Evolutionary conservation across 2,888 invertebrate species (phyloP).

Genomic region (Hanleya hanleyi): DNA sequence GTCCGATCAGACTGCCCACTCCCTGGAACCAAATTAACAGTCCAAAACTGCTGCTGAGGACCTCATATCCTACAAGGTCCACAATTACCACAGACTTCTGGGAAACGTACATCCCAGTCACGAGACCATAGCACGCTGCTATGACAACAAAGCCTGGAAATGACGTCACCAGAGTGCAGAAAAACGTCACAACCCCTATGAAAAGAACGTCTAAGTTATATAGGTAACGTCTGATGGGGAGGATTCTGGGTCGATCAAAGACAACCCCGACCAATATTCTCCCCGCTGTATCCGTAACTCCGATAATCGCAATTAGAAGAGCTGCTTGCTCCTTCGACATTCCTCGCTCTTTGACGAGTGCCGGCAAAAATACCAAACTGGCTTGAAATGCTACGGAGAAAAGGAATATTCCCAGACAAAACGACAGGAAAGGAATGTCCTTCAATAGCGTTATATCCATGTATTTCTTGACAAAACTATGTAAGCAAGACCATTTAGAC

Average conservation of each 20-base stretch:
- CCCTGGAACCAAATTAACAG: conserved; percentile 58
- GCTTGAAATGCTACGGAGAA: conserved; percentile 5
- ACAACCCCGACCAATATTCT: neutral
- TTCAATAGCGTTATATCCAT: neutral
- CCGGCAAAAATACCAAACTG: conserved; percentile 4
- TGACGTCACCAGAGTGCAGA: neutral
- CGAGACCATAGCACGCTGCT: conserved; percentile 47
- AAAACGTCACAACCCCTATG: neutral
- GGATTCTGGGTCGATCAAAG: neutral
- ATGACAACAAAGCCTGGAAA: neutral
- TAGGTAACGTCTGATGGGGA: neutral
- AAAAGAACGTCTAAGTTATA: neutral
- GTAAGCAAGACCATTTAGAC: neutral
- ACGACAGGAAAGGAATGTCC: conserved; percentile 1
- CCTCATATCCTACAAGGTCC: conserved; percentile 57
- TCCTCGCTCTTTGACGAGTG: neutral
- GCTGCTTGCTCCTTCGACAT: neutral
- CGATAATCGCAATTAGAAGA: neutral
- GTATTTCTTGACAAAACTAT: neutral
- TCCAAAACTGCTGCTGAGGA: conserved; percentile 57
- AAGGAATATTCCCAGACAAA: neutral
- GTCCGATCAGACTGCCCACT: conserved; percentile 54
- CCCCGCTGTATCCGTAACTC: neutral
- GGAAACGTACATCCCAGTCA: conserved; percentile 57
- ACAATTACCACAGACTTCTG: conserved; percentile 64